Base-by-base conservation (phyloP, 1,140 invertebrate species). In the Alviniconcha marisindica region DNA sequence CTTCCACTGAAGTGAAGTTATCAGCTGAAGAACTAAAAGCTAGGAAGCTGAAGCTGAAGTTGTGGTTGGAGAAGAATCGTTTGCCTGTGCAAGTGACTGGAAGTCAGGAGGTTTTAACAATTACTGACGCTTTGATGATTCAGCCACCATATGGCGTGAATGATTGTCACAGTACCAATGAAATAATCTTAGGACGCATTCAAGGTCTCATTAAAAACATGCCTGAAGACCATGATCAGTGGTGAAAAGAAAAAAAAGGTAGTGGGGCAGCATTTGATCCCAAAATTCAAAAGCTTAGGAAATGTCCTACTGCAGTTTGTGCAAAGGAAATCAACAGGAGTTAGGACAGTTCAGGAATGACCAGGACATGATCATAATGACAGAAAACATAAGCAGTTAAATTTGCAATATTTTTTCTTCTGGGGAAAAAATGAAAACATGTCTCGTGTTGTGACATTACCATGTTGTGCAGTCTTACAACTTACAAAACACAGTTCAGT, bases 121-220 rank as follows among this genome's bases (percentile, higher is more conserved):
- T 93, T 66, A 87, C 92, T 63, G 90, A 91, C 87, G 91, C 89
- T 40, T 73, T 93, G 36, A 86, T 87, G 56, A 87, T 93, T 42
- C 84, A 89, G 42, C 91, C 92, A 63, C 92, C 92, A n/a, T 93
- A 92, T 78, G 84, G 81, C 44, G 77, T 87, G 63, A 88, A 90
- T 5, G 89, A 91, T 69, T 93, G 92, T 87, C 77, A 86, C 0
- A 91, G 92, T 78, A 90, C 89, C 14, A 93, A 93, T 89, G 91
- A 91, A 85, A 93, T 93, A 51, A 91, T 93, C 73, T 84, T 93
- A 18, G 90, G 90, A 21, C 90, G 90, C 84, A 91, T 93, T 83
- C 92, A 93, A 81, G 91, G 89, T 66, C 84, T 93, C 5, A 90
- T 93, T 51, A 91, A 91, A 86, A 91, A 88, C 66, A 92, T 93